Evolutionary conservation across 1,140 invertebrate genomes (phyloP), one percentile per base, ranked within the genome.

Genomic region (Argopecten irradians): DNA sequence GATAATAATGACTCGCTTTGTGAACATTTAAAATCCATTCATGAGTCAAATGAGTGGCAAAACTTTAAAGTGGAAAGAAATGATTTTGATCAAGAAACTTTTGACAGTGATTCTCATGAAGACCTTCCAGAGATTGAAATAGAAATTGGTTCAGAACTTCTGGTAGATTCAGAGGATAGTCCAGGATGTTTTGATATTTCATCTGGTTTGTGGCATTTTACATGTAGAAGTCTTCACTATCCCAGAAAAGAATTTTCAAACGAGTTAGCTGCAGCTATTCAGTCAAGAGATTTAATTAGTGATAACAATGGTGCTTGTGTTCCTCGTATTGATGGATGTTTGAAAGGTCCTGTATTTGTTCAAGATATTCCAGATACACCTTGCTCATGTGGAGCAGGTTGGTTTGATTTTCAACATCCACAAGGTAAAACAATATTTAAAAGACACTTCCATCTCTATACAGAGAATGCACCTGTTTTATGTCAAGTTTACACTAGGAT

Each of bases 401-500:
- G 89, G 86, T 13, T 82, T 32, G 34, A 82, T n/a, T 19, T 13
- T 22, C n/a, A 85, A 16, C 33, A 87, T 82, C 0, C 22, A 39
- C 8, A 83, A 16, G 88, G 88, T 28, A 41, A 16, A 35, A 83
- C 83, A 22, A 86, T 28, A 8, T 83, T 46, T 82, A 55, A 86
- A 82, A 85, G 46, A 34, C 83, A 33, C 16, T 9, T 90, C 46
- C 86, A 71, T 22, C 36, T 88, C 9, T 90, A 88, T 71, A 90
- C 87, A 28, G 32, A 16, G 0, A 16, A 34, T 2, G 55, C 87
- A 0, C 87, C 87, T 7, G 87, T 90, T 9, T 55, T 86, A 83
- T 90, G 89, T 43, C 13, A 88, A 14, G 35, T 90, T 83, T 88
- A 86, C 82, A 90, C 22, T 7, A 88, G 87, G 34, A 14, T n/a